A percentile compares a stretch with the other conserved stretches of the same genome.
Conservation (phyloP, 1,140 invertebrate genomes). For the Oedothorax gibbosus region DNA sequence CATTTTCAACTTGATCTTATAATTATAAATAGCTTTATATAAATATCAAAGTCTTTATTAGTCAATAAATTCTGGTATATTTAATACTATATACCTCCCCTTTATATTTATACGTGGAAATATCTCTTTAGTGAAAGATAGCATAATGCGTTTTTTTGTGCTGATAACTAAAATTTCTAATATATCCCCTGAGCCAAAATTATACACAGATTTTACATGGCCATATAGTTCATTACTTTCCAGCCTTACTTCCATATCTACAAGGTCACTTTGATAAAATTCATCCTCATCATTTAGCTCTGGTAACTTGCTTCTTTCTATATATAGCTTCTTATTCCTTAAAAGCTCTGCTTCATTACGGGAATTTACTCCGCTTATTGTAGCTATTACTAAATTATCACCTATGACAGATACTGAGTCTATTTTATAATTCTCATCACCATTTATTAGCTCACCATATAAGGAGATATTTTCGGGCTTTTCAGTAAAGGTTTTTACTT, state of each 20-base stretch:
- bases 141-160: constrained; percentile 4
- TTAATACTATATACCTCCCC: neutral
- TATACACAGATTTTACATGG: neutral
- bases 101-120: neutral
- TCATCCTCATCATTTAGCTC: constrained; percentile 4
- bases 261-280: constrained; percentile 9
- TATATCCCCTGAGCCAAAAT: constrained; percentile 3
- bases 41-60: constrained; percentile 13
- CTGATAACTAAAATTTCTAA: constrained; percentile 13
- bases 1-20: constrained; percentile 12
- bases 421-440: constrained; percentile 15
- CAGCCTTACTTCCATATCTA: constrained; percentile 11
- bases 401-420: constrained; percentile 1
- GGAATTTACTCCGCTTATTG: constrained; percentile 14
- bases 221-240: neutral
- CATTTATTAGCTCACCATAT: constrained; percentile 5
- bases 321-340: constrained; percentile 18
- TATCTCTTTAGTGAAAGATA: neutral
- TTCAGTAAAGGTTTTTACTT: neutral
- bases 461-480: constrained; percentile 1
- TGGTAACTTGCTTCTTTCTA: constrained; percentile 11
- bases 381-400: constrained; percentile 21
- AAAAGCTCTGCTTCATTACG: constrained; percentile 25
- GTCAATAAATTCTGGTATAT: constrained; percentile 5
- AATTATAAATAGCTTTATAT: constrained; percentile 10